These are phyloP conservation scores for Limonius californicus DNA, from an alignment of 1,140 invertebrate genomes.

Conservation along the genomic window DNA sequence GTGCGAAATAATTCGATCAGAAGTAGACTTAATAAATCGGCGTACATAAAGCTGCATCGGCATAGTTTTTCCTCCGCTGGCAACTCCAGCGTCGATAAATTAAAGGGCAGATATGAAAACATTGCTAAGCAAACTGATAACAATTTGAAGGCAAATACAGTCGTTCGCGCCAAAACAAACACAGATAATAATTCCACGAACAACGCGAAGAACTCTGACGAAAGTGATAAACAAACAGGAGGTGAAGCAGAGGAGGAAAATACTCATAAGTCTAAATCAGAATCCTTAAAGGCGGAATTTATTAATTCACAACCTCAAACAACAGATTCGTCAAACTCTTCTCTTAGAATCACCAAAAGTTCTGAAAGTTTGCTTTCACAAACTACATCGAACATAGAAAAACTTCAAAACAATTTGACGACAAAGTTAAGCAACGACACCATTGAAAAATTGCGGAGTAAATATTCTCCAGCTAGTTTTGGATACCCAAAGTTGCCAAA, in stretches of 20 bases:
- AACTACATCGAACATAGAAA: not conserved
- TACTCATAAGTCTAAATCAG: too few relatives aligned
- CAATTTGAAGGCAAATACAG: not conserved
- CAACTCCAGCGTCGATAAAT: conserved; percentile 20
- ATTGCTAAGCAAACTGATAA: conserved; percentile 6
- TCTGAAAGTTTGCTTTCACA: not conserved
- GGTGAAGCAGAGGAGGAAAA: too few relatives aligned
- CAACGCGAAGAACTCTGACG: too few relatives aligned
- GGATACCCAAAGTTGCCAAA: conserved; percentile 18
- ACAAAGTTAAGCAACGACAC: conserved; percentile 20
- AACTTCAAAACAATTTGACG: conserved; percentile 14
- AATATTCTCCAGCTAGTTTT: conserved; percentile 31
- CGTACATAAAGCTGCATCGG: conserved; percentile 37
- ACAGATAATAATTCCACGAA: not conserved
- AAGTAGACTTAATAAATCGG: conserved; percentile 31
- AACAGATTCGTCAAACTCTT: too few relatives aligned
- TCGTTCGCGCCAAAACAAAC: not conserved
- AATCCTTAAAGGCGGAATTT: too few relatives aligned
- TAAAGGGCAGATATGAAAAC: conserved; percentile 33
- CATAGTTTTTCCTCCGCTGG: not conserved
- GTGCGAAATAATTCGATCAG: conserved; percentile 10
- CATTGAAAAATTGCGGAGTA: conserved; percentile 23
- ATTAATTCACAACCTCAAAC: too few relatives aligned
- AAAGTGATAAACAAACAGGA: too few relatives aligned
- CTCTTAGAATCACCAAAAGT: not conserved